Evolutionary conservation across 2,797 vertebrate genomes (phyloP).

Genomic region (Hoplostethus mediterraneus): DNA sequence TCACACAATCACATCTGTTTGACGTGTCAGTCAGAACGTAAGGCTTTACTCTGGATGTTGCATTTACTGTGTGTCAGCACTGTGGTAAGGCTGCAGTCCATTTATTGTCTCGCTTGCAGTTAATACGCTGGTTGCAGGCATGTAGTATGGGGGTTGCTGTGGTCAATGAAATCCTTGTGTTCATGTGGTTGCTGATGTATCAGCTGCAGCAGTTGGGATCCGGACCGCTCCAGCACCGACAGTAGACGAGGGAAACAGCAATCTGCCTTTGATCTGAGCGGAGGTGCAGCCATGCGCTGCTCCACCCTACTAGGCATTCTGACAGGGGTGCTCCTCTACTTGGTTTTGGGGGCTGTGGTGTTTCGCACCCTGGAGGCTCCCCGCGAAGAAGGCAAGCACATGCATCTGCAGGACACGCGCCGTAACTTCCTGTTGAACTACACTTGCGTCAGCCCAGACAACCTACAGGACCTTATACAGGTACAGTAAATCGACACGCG

Average conservation of each 20-base stretch:
- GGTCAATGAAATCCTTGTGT: slow-evolving; percentile 43
- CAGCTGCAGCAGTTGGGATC: slow-evolving; percentile 73
- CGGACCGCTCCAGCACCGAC: slow-evolving; percentile 46
- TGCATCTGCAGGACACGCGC: slow-evolving; percentile 67
- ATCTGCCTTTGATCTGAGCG: slow-evolving; percentile 51
- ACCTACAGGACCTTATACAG: slow-evolving; percentile 85
- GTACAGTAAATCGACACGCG: slow-evolving; percentile 68
- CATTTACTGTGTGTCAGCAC: slow-evolving; percentile 60
- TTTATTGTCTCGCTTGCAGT: slow-evolving; percentile 59
- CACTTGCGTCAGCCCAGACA: slow-evolving; percentile 81
- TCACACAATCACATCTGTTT: slow-evolving; percentile 18
- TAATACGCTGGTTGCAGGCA: slow-evolving; percentile 32
- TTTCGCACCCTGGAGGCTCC: slow-evolving; percentile 89
- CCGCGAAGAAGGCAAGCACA: slow-evolving; percentile 78
- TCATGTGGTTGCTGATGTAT: slow-evolving; percentile 59
- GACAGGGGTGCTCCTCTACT: slow-evolving; percentile 87
- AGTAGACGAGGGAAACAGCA: slow-evolving; percentile 54
- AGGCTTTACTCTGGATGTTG: slow-evolving; percentile 23
- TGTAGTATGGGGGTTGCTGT: slow-evolving; percentile 2
- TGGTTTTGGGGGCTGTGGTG: slow-evolving; percentile 90
- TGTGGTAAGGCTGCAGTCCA: slow-evolving; percentile 47
- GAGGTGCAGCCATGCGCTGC: slow-evolving; percentile 86
- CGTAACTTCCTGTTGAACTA: slow-evolving; percentile 84
- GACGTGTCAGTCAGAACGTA: background rate
- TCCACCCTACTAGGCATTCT: slow-evolving; percentile 88